Percentiles rank a stretch among this genome's conserved stretches.
Evolutionary conservation across 2,113 vertebrate species (phyloP).

Genomic region (Syrmaticus mikado): DNA sequence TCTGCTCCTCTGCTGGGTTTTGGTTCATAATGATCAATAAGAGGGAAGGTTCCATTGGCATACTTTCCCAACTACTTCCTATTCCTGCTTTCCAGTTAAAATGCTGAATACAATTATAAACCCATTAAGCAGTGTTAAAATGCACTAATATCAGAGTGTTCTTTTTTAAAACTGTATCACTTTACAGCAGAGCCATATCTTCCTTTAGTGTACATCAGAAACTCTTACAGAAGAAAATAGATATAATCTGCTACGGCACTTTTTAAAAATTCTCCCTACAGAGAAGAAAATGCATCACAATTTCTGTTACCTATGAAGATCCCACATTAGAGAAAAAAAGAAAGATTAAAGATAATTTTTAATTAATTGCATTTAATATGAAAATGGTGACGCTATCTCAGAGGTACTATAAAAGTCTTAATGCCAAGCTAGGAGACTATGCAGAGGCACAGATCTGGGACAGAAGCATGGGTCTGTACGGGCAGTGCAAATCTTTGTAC

Average conservation of each 20-base stretch:
- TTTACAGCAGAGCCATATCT: slow-evolving; percentile 23
- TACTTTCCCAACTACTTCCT: slow-evolving; percentile 56
- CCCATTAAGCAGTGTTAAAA: slow-evolving; percentile 73
- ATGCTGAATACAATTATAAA: slow-evolving; percentile 76
- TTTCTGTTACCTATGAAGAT: not conserved
- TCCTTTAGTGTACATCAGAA: not conserved
- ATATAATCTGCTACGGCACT: not conserved
- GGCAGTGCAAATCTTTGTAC: not conserved
- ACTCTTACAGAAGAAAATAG: slow-evolving; percentile 5
- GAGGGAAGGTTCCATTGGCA: slow-evolving; percentile 20
- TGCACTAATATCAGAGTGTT: slow-evolving; percentile 13
- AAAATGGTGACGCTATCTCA: not conserved
- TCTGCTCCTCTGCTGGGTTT: slow-evolving; percentile 13
- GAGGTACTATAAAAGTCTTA: not conserved
- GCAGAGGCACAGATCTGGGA: not conserved
- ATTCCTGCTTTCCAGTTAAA: slow-evolving; percentile 65
- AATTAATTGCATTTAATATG: not conserved
- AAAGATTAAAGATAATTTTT: not conserved
- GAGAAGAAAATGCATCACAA: not conserved
- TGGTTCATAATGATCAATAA: slow-evolving; percentile 54
- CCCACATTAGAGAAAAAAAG: not conserved
- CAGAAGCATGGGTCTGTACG: not conserved
- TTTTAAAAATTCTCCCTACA: not conserved
- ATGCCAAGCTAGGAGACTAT: accelerated
- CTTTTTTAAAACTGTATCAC: slow-evolving; percentile 38